Evolutionary conservation across 1,140 invertebrate species (phyloP), one percentile per base, ranked within the genome.

Genomic region (Oryzaephilus surinamensis): DNA sequence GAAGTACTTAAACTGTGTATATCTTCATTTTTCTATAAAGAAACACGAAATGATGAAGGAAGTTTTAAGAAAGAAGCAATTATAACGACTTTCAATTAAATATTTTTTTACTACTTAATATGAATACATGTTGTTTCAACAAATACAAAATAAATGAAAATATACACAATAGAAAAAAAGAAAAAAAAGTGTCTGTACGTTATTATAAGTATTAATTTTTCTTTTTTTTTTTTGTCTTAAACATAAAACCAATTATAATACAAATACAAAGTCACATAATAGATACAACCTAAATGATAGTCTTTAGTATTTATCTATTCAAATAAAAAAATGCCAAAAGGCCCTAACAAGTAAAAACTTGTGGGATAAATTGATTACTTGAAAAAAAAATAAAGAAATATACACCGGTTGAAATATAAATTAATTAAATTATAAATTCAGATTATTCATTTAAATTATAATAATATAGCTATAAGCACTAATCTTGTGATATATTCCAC

Each of bases 161-260:
- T 51, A 44, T 52, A 54, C 51, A 51, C 45, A 45, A 32, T 32
- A 46, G 38, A 44, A 39, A 45, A 48, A 38, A 43, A 30, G 41
- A 35, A 50, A 48, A 45, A 40, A 41, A 41, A 47, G 43, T 52
- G 49, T 46, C 32, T 45, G 43, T 49, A 53, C 38, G 35, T 48
- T 45, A 46, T n/a, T n/a, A n/a, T n/a, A n/a, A n/a, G n/a, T 47
- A 53, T 55, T 45, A 49, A 46, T 55, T 46, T 46, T 28, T 40
- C 50, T 50, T 54, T 44, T 55, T 46, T 46, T 28, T 40, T 47
- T 50, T 54, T 48, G 34, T 46, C 52, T 57, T 54, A 51, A 57
- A 57, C 50, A 54, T 57, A 57, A 57, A 57, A 57, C 54, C 54
- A 52, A n/a, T 51, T 51, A 52, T 56, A 56, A 56, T 57, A 57